phyloP scores from a whole-genome alignment of 23 tunicate species.

The Clavelina lepadiformis region DNA sequence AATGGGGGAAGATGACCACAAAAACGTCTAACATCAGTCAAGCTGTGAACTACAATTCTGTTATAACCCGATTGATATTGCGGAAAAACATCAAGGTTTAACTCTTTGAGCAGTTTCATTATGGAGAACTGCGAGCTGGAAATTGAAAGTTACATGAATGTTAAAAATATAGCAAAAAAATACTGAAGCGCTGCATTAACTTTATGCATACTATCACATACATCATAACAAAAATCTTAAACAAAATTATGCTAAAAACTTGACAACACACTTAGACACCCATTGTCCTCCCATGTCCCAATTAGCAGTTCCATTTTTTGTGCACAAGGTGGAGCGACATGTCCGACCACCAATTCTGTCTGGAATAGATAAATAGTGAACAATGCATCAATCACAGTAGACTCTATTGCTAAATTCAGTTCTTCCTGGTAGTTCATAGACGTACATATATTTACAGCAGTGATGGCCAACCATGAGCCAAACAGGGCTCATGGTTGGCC shows the following conservation, averaged over 20 bases:
- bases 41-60: slow-evolving; percentile 17
- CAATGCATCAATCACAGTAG: too few relatives aligned
- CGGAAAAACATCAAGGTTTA: slow-evolving; percentile 41
- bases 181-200: neutral
- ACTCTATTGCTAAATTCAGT: too few relatives aligned
- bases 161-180: too few relatives aligned
- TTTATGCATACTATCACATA: neutral
- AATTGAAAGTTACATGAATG: neutral
- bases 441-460: too few relatives aligned
- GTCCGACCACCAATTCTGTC: slow-evolving; percentile 80
- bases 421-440: too few relatives aligned
- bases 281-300: slow-evolving; percentile 97
- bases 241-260: neutral
- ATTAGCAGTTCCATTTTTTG: slow-evolving; percentile 46
- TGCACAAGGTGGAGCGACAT: slow-evolving; percentile 9
- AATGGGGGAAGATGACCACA: slow-evolving; percentile 53
- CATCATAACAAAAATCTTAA: neutral
- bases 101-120: slow-evolving; percentile 49
- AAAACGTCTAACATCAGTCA: slow-evolving; percentile 25
- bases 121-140: slow-evolving; percentile 31
- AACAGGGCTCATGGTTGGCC: too few relatives aligned
- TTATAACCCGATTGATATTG: slow-evolving; percentile 50
- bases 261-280: slow-evolving; percentile 59
- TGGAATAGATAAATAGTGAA: slow-evolving; percentile 8
- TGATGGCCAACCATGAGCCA: too few relatives aligned